These are phyloP conservation scores for Eucera pruinosa DNA, from an alignment of 2,888 invertebrate species.

Conservation along the genomic window DNA sequence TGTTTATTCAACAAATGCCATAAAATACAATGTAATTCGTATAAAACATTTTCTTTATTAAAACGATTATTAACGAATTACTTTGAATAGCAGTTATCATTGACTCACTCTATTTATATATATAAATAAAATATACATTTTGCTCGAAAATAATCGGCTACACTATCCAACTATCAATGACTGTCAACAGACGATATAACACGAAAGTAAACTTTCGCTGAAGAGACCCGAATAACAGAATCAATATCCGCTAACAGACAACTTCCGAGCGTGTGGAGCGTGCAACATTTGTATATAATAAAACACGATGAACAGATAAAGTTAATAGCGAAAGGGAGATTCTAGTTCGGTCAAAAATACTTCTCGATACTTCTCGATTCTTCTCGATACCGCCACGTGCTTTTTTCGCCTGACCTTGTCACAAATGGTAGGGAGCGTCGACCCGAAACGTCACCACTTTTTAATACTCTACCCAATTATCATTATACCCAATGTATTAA, in stretches of 20 bases:
- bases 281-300: not conserved
- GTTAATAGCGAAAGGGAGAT: too few relatives aligned
- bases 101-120: too few relatives aligned
- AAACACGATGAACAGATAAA: not conserved
- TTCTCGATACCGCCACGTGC: slow-evolving; percentile 52
- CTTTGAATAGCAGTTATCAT: too few relatives aligned
- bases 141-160: too few relatives aligned
- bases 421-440: slow-evolving; percentile 25
- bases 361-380: slow-evolving; percentile 38
- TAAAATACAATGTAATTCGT: too few relatives aligned
- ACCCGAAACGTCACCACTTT: slow-evolving; percentile 8
- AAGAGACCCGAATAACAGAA: too few relatives aligned
- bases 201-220: not conserved
- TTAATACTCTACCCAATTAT: not conserved
- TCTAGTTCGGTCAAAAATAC: too few relatives aligned
- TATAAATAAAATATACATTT: too few relatives aligned
- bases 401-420: slow-evolving; percentile 17
- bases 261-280: not conserved
- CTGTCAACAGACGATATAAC: not conserved
- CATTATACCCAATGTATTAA: not conserved
- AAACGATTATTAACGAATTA: too few relatives aligned
- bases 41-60: too few relatives aligned
- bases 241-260: too few relatives aligned
- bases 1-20: too few relatives aligned
- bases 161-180: not conserved